These are phyloP conservation scores for Eurytoma adleriae DNA, from an alignment of 2,888 invertebrate genomes.

Conservation along the genomic window DNA sequence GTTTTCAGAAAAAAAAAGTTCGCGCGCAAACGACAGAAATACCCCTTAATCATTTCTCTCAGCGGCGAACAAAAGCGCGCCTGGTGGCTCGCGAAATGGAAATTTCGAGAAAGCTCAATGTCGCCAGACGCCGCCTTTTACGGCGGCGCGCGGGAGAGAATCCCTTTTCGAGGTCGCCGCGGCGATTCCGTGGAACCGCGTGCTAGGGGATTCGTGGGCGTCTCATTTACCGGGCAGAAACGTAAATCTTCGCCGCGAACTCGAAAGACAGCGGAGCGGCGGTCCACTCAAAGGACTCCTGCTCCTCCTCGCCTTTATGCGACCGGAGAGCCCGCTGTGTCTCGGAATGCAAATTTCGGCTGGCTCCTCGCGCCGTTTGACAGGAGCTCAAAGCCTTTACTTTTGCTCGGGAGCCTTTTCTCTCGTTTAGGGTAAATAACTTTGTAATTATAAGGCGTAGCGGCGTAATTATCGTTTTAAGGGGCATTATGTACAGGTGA, in stretches of 20 bases:
- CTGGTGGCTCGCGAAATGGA: not conserved
- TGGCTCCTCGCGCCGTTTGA: not conserved
- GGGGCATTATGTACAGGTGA: too few species aligned
- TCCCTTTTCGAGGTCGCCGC: conserved; percentile 29
- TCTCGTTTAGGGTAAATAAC: not conserved
- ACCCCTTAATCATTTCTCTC: conserved; percentile 30
- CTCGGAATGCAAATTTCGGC: not conserved
- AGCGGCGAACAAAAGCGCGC: conserved; percentile 20
- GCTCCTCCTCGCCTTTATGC: too few species aligned
- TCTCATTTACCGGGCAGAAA: conserved; percentile 38
- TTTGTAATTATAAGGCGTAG: too few species aligned
- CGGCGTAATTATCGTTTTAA: too few species aligned
- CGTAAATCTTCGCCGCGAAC: conserved; percentile 32
- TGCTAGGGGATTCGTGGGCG: conserved; percentile 15
- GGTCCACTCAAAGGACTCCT: not conserved
- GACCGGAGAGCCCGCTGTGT: too few species aligned
- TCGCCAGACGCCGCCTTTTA: not conserved
- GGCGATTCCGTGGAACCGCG: conserved; percentile 10
- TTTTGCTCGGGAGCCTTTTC: not conserved
- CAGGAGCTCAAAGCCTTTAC: not conserved
- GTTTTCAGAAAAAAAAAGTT: conserved; percentile 1
- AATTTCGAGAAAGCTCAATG: conserved; percentile 35
- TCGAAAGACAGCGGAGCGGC: not conserved
- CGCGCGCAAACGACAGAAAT: not conserved
- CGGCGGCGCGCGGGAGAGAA: not conserved